Percentiles rank a stretch among this genome's conserved stretches.
These are phyloP conservation scores for Procambarus clarkii DNA, from an alignment of 1,140 invertebrate species.

Conservation along the genomic window DNA sequence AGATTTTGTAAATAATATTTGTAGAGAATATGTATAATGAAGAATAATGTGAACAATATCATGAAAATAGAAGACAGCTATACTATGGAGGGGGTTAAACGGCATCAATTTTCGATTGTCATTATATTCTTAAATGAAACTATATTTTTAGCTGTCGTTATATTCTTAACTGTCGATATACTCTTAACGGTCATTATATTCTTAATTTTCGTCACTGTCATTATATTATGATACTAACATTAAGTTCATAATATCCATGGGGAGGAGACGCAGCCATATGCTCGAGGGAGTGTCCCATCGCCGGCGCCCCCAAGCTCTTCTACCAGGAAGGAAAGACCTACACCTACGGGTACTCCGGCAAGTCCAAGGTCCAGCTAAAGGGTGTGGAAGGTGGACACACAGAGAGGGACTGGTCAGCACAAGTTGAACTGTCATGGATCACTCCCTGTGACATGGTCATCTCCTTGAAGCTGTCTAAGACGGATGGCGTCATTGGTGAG, in stretches of 20 bases:
- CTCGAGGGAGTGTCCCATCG: conserved; percentile 46
- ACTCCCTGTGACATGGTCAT: conserved; percentile 56
- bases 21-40: too few species aligned
- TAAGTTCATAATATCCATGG: background rate
- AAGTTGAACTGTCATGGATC: conserved; percentile 44
- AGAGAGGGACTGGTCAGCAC: conserved; percentile 4
- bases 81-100: too few species aligned
- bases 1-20: too few species aligned
- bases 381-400: conserved; percentile 43
- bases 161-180: too few species aligned
- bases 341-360: conserved; percentile 28
- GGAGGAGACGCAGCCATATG: background rate
- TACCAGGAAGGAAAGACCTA: conserved; percentile 40
- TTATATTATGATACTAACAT: too few species aligned
- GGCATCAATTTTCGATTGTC: too few species aligned
- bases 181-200: too few species aligned
- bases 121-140: too few species aligned
- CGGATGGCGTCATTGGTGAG: conserved; percentile 9
- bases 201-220: too few species aligned
- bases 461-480: conserved; percentile 9
- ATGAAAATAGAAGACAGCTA: too few species aligned
- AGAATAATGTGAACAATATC: too few species aligned
- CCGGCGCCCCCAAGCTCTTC: conserved; percentile 43
- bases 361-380: conserved; percentile 23
- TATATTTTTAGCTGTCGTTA: too few species aligned